Conservation (phyloP, 2,113 vertebrate species). For the Thymallus thymallus region DNA sequence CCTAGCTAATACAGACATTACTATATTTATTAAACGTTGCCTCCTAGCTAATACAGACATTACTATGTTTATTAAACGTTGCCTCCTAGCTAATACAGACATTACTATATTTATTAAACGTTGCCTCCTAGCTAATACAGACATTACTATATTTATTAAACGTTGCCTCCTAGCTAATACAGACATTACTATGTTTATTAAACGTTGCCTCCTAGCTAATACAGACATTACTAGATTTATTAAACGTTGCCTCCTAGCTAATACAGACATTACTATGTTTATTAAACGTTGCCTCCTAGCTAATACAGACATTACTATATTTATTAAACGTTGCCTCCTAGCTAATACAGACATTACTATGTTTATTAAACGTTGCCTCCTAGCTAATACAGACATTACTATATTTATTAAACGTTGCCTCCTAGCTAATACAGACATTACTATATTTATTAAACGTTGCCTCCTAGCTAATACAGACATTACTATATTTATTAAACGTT, state of each 20-base stretch:
- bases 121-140: conserved; percentile 87
- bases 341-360: conserved; percentile 89
- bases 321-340: conserved; percentile 86
- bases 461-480: conserved; percentile 93
- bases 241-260: conserved; percentile 88
- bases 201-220: conserved; percentile 87
- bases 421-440: conserved; percentile 93
- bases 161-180: conserved; percentile 87
- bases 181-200: conserved; percentile 82
- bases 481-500: no score
- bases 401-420: no score
- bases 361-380: conserved; percentile 75
- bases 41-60: conserved; percentile 93
- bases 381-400: conserved; percentile 93
- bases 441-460: no score
- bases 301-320: conserved; percentile 92
- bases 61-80: conserved; percentile 69
- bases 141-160: no score
- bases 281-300: conserved; percentile 83
- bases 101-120: no score
- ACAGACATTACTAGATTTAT: conserved; percentile 93
- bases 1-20: conserved; percentile 93
- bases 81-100: conserved; percentile 91
- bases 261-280: conserved; percentile 83
- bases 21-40: no score